A percentile compares a stretch with the other conserved stretches of the same genome.
These are phyloP conservation scores for Hyalella azteca DNA, from an alignment of 2,888 invertebrate genomes.

Conservation along the genomic window DNA sequence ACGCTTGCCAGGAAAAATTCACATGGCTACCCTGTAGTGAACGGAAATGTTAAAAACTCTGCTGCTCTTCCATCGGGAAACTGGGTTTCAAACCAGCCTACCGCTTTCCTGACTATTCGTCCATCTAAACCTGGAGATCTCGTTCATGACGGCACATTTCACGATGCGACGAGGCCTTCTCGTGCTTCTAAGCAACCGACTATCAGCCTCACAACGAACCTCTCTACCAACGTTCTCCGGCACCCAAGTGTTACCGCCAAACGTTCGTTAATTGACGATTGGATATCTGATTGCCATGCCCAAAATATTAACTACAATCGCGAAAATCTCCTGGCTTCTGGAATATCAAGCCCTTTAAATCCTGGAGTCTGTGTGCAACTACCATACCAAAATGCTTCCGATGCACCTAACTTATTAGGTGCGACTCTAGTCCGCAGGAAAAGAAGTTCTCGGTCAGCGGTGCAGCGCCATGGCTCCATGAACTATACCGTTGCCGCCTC, in stretches of 20 bases:
- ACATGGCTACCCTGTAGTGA: neutral
- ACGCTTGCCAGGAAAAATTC: constrained; percentile 16
- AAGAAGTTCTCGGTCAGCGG: neutral
- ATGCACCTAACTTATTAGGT: neutral
- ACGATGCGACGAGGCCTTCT: neutral
- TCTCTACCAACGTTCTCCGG: neutral
- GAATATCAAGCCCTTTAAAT: neutral
- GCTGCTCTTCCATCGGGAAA: no score
- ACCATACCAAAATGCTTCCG: neutral
- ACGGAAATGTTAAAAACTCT: neutral
- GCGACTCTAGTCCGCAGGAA: neutral
- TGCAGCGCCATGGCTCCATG: neutral
- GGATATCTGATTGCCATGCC: constrained; percentile 19
- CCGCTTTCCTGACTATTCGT: constrained; percentile 9
- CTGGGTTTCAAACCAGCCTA: constrained; percentile 1
- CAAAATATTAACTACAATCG: neutral
- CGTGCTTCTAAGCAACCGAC: neutral
- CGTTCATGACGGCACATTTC: constrained; percentile 20
- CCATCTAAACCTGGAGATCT: constrained; percentile 6
- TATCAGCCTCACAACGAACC: neutral
- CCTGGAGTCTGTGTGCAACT: neutral
- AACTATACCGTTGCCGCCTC: neutral
- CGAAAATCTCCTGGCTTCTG: neutral
- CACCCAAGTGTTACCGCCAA: constrained; percentile 1
- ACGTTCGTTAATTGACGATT: constrained; percentile 12